Evolutionary conservation across 2,797 vertebrate genomes (phyloP), one percentile per base, ranked within the genome.

Genomic region (Antennarius maculatus): DNA sequence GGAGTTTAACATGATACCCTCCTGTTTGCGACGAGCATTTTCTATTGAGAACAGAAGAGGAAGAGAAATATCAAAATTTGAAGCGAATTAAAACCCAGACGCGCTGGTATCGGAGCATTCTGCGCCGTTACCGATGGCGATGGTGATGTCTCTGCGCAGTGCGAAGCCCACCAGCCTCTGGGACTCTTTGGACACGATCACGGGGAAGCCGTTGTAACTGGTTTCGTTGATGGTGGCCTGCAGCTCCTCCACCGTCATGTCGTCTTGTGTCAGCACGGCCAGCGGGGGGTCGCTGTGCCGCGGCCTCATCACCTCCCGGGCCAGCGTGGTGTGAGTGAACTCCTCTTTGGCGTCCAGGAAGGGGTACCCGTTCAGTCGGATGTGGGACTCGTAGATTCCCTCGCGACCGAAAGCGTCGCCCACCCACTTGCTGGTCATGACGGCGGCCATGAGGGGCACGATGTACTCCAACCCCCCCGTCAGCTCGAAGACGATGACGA

Each of bases 401-500:
- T 97, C 96, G 11, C 97, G 94, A 18, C 98, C 98, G 46, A 99
- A 99, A 9, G 98, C 98, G 43, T 99, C 98, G 18, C 97, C 98
- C 81, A 99, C 98, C 98, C 98, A 99, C 82, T 99, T 99, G 92
- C 97, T 99, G 90, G 98, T 99, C 97, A 99, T 99, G 79, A 99
- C 97, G 3, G 98, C 98, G 6, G 97, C 98, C 98, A 99, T 99
- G 54, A 99, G 95, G 5, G 98, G 98, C 54, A 99, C 98, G 64
- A 99, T 99, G 89, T 99, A 99, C 83, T 99, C 97, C 80, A 99
- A 81, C 1, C 98, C 98, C 4, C 98, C 98, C 0, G 98, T 99
- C 80, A 99, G 92, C 89, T 99, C 98, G 67, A 99, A 99, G 50
- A 99, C 97, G 60, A 99, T 99, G 79, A 99, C 97, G 66, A 99